Evolutionary conservation across 2,797 vertebrate genomes (phyloP).

Genomic region (Gymnothorax javanicus): DNA sequence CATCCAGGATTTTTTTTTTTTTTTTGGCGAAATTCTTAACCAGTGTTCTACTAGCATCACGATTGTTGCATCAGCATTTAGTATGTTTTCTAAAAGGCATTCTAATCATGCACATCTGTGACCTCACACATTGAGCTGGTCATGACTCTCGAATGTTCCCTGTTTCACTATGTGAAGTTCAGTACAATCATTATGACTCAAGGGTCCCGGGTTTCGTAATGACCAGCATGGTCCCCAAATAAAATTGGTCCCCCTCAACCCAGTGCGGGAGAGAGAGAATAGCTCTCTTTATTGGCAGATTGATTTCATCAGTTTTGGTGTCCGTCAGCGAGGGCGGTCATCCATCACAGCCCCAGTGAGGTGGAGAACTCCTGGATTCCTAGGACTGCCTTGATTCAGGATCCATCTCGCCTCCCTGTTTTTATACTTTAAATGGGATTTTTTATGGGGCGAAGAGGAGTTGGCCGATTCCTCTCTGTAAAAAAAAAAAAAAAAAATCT

Average conservation of each 20-base stretch:
- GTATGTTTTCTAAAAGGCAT: too few species aligned
- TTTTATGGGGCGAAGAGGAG: not conserved
- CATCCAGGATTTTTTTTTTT: conserved; percentile 4
- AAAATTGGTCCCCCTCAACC: conserved; percentile 43
- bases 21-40: too few species aligned
- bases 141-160: too few species aligned
- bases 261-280: conserved; percentile 58
- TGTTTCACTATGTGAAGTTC: too few species aligned
- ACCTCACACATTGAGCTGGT: too few species aligned
- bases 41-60: too few species aligned
- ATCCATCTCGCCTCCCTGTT: not conserved
- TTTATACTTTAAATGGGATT: not conserved
- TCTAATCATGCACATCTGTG: too few species aligned
- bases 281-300: conserved; percentile 60
- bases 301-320: conserved; percentile 57
- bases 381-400: not conserved
- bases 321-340: conserved; percentile 52
- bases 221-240: conserved; percentile 42
- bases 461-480: not conserved
- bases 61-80: too few species aligned
- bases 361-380: not conserved
- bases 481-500: not conserved
- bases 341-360: conserved; percentile 49
- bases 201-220: conserved; percentile 44
- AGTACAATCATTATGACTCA: too few species aligned